Percentiles rank a stretch among this genome's conserved stretches.
Conservation (phyloP, 2,888 invertebrate species). For the Eretmocerus hayati region DNA sequence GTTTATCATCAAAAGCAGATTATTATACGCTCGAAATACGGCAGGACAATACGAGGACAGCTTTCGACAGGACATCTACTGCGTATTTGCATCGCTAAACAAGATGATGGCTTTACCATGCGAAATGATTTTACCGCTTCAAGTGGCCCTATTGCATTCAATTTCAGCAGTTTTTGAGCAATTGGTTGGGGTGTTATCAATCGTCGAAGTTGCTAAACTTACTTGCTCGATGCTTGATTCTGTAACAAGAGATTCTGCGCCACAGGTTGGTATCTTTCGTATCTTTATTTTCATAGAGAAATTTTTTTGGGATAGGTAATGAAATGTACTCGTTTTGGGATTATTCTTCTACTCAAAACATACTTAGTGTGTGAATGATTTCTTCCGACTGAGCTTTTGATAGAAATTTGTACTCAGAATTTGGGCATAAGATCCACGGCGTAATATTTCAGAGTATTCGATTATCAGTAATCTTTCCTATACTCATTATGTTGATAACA, state of each 20-base stretch:
- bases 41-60: conserved; percentile 85
- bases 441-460: too few relatives aligned
- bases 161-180: conserved; percentile 81
- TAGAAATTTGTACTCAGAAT: too few relatives aligned
- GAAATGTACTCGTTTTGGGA: neutral
- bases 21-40: conserved; percentile 77
- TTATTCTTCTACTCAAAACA: neutral
- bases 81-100: conserved; percentile 72
- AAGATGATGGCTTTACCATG: conserved; percentile 66
- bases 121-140: conserved; percentile 70
- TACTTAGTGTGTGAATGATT: too few relatives aligned
- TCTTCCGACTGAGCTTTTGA: too few relatives aligned
- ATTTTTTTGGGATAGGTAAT: neutral
- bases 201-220: conserved; percentile 71
- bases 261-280: conserved; percentile 47
- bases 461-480: too few relatives aligned
- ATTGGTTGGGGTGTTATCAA: conserved; percentile 65
- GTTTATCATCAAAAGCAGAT: conserved; percentile 80
- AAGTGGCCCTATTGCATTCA: conserved; percentile 74
- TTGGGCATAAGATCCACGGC: too few relatives aligned
- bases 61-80: conserved; percentile 73
- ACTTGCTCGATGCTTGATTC: conserved; percentile 74
- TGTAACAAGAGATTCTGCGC: conserved; percentile 60
- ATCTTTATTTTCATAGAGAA: too few relatives aligned
- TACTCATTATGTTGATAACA: too few relatives aligned